Percentiles rank a stretch among this genome's conserved stretches.
These are phyloP conservation scores for Lycia hirtaria DNA, from an alignment of 2,888 invertebrate species.

Conservation along the genomic window DNA sequence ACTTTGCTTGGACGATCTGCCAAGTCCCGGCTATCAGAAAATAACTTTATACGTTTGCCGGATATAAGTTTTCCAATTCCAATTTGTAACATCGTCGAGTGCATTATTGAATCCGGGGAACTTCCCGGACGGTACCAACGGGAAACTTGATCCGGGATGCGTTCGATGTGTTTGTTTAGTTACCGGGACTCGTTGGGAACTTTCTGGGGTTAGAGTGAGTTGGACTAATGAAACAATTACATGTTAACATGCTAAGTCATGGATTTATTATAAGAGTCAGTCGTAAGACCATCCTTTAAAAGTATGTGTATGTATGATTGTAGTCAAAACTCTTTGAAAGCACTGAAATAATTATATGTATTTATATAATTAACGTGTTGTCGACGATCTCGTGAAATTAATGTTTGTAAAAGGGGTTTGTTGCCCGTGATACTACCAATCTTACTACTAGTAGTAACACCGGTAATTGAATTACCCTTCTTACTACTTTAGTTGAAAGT, in stretches of 20 bases:
- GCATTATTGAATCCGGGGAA: constrained; percentile 48
- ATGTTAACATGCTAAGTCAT: neutral
- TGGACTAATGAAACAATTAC: neutral
- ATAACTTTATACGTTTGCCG: constrained; percentile 25
- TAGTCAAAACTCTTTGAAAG: too few relatives aligned
- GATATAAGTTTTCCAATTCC: constrained; percentile 54
- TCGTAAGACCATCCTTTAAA: too few relatives aligned
- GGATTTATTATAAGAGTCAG: too few relatives aligned
- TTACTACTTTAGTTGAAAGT: too few relatives aligned
- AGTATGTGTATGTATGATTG: too few relatives aligned
- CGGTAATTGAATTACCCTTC: too few relatives aligned
- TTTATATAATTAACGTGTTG: too few relatives aligned
- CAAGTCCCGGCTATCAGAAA: constrained; percentile 9
- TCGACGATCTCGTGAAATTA: too few relatives aligned
- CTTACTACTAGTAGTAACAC: too few relatives aligned
- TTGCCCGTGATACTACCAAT: too few relatives aligned
- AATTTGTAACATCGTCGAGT: constrained; percentile 47
- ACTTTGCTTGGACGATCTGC: neutral
- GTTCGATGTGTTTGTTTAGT: constrained; percentile 8
- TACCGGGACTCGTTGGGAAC: neutral
- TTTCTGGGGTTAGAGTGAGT: neutral
- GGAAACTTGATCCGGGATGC: constrained; percentile 15
- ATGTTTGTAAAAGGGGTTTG: too few relatives aligned
- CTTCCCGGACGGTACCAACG: constrained; percentile 29
- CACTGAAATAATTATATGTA: too few relatives aligned